Evolutionary conservation across 30 jellyfish, hydroid and myxozoan genomes (phyloP).

Genomic region (Calvadosia cruxmelitensis): DNA sequence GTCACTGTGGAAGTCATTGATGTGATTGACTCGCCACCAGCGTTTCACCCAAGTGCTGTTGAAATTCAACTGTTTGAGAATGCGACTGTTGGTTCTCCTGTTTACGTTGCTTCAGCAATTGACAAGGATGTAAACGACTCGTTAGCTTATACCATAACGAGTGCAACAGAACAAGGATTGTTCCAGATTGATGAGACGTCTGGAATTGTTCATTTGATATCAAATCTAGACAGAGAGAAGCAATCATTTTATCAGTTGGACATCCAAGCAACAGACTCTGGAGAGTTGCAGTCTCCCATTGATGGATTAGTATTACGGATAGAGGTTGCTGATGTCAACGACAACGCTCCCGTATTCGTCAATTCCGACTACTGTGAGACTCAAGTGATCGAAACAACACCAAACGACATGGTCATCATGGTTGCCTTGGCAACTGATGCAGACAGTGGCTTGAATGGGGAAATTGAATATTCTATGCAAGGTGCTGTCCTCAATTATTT

Average conservation of each 20-base stretch:
- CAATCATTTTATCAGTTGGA: constrained; percentile 5
- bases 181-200: constrained; percentile 10
- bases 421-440: constrained; percentile 1
- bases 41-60: constrained; percentile 24
- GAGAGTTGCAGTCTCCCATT: constrained; percentile 10
- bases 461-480: too few relatives aligned
- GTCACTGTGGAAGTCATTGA: constrained; percentile 18
- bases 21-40: constrained; percentile 45
- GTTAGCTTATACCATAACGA: constrained; percentile 10
- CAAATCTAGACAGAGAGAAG: constrained; percentile 31
- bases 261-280: constrained; percentile 34
- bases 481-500: not conserved
- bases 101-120: constrained; percentile 11
- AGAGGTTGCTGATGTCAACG: constrained; percentile 50
- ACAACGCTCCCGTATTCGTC: constrained; percentile 57
- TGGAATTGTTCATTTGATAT: constrained; percentile 13
- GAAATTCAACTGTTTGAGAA: constrained; percentile 18
- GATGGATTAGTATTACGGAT: constrained; percentile 12
- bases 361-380: constrained; percentile 12
- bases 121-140: constrained; percentile 1
- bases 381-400: constrained; percentile 30
- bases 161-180: not conserved
- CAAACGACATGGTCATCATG: constrained; percentile 15
- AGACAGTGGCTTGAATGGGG: not conserved
- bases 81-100: constrained; percentile 6